phyloP scores from a whole-genome alignment of 2,113 vertebrate species.

The Tupaia chinensis region DNA sequence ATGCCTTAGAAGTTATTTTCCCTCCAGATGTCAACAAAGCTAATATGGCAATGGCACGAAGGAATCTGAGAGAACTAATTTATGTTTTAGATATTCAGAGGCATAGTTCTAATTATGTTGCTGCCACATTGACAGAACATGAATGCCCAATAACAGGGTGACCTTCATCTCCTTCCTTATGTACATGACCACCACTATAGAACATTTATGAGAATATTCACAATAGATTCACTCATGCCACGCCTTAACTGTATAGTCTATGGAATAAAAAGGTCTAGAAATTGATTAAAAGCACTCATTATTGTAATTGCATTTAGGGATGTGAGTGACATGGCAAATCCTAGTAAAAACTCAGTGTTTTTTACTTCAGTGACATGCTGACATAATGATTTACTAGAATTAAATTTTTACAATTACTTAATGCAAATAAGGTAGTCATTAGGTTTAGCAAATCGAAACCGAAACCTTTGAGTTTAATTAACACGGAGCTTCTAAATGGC shows the following conservation, averaged over 20 bases:
- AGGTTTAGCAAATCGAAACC: too few species aligned
- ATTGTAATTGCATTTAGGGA: conserved; percentile 66
- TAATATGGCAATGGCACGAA: conserved; percentile 42
- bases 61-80: conserved; percentile 65
- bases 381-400: neutral
- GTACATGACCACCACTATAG: neutral
- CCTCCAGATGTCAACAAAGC: conserved; percentile 38
- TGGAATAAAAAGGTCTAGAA: conserved; percentile 67
- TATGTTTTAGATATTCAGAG: conserved; percentile 65
- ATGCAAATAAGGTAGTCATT: neutral
- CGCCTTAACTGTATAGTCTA: conserved; percentile 62
- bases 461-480: conserved; percentile 17
- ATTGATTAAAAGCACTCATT: conserved; percentile 79
- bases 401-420: neutral
- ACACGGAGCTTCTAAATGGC: neutral
- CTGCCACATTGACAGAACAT: neutral
- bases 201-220: conserved; percentile 59
- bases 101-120: conserved; percentile 69
- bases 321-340: conserved; percentile 68
- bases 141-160: conserved; percentile 56
- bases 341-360: conserved; percentile 19
- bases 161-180: conserved; percentile 20
- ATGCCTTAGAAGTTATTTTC: conserved; percentile 57
- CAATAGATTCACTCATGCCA: conserved; percentile 40
- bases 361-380: neutral